Percentiles rank a stretch among this genome's conserved stretches.
Conservation (phyloP, 2,113 vertebrate species). For the Oncorhynchus clarkii region DNA sequence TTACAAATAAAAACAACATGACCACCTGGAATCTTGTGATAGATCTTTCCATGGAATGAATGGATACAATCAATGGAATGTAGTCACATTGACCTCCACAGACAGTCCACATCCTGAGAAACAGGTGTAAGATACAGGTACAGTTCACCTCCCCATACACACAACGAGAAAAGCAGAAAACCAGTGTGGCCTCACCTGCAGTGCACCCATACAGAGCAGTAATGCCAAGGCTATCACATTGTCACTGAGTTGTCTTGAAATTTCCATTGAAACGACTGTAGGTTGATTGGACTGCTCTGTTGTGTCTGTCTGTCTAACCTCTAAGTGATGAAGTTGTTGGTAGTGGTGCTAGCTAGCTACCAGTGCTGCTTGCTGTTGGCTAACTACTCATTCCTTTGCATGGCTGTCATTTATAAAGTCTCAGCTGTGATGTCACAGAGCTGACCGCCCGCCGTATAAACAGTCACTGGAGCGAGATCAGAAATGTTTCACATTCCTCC, state of each 20-base stretch:
- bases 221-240: slow-evolving; percentile 41
- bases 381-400: slow-evolving; percentile 51
- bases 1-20: not conserved
- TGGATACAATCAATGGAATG: slow-evolving; percentile 69
- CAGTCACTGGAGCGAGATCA: slow-evolving; percentile 66
- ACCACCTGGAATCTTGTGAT: not conserved
- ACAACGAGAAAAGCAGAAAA: not conserved
- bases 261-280: slow-evolving; percentile 56
- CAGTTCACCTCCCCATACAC: not conserved
- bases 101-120: not conserved
- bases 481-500: slow-evolving; percentile 75
- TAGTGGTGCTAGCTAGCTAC: slow-evolving; percentile 41
- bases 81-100: slow-evolving; percentile 64
- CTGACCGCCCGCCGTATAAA: slow-evolving; percentile 73
- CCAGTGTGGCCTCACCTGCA: slow-evolving; percentile 63
- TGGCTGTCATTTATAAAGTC: slow-evolving; percentile 76
- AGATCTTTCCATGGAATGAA: slow-evolving; percentile 43
- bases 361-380: slow-evolving; percentile 49
- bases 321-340: slow-evolving; percentile 34
- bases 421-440: slow-evolving; percentile 73
- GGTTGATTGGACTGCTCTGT: slow-evolving; percentile 50
- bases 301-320: slow-evolving; percentile 45
- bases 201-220: slow-evolving; percentile 61
- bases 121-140: not conserved
- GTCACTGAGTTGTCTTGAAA: slow-evolving; percentile 39